phyloP scores from a whole-genome alignment of 2,888 invertebrate species.

The Cyrtodaria siliqua region DNA sequence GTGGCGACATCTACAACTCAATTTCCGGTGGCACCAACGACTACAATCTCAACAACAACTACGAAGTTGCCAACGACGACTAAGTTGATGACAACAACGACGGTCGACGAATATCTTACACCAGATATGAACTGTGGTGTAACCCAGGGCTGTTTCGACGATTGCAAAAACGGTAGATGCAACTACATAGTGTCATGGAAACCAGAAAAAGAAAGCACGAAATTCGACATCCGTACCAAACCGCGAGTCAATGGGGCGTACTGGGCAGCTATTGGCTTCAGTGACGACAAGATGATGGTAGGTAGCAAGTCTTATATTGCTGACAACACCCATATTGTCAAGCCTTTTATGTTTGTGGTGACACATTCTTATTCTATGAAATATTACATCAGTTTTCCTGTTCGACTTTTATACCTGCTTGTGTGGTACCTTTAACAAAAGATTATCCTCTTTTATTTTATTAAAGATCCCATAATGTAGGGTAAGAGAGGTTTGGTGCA shows the following conservation, averaged over 20 bases:
- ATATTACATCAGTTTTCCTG: no score
- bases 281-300: conserved; percentile 82
- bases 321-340: no score
- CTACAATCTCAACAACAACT: conserved; percentile 5
- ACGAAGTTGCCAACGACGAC: conserved; percentile 16
- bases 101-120: conserved; percentile 9
- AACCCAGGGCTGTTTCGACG: conserved; percentile 81
- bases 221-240: conserved; percentile 72
- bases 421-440: no score
- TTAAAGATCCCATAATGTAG: no score
- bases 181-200: conserved; percentile 80
- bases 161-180: conserved; percentile 76
- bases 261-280: conserved; percentile 83
- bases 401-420: no score
- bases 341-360: no score
- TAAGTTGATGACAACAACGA: conserved; percentile 18
- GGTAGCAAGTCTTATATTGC: no score
- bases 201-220: conserved; percentile 63
- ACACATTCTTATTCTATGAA: no score
- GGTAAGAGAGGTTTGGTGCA: no score
- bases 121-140: conserved; percentile 74
- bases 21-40: neutral
- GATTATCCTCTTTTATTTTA: no score
- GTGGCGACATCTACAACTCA: neutral
- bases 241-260: conserved; percentile 57